Evolutionary conservation across 2,113 vertebrate species (phyloP), one percentile per base, ranked within the genome.

Genomic region (Brachypteracias leptosomus): DNA sequence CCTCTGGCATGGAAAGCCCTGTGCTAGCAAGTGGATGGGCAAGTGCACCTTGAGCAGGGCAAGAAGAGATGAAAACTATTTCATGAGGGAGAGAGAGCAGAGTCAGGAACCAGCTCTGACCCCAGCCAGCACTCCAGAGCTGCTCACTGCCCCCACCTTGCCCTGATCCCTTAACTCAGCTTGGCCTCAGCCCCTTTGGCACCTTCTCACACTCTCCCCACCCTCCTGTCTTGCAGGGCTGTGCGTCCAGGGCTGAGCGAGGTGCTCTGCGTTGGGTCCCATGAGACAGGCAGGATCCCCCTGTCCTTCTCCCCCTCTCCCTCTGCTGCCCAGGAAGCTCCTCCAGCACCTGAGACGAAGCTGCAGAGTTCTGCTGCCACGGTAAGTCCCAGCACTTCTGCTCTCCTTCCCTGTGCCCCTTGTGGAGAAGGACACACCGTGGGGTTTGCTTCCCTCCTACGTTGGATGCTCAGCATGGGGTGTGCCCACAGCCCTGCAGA

Each of bases 141-240:
- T 25, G 47, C 28, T 13, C 3, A 14, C 49, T 65, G 67, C 31
- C 9, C 33, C 14, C 35, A 20, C 81, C 52, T 79, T 62, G 46
- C 51, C 25, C 57, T 46, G 49, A 83, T 46, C 40, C 31, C 44
- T 57, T 58, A 49, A 54, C 12, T 21, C 6, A 38, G 4, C 29
- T 54, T 49, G 21, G 31, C 46, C 47, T 81, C 33, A 51, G 26
- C 18, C 38, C 16, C 28, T 29, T 59, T 9, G 13, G 33, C 89
- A 29, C 14, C 61, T 75, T 9, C 51, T 95, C 73, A 94, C 0
- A 0, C 49, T 73, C 59, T 90, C 63, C 44, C 40, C 18, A 25
- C 11, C 40, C 44, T 89, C 59, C 83, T 95, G 54, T 94, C 49
- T 94, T 74, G 70, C 95, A 97, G 96, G 88, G 67, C 88, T 52